Evolutionary conservation across 1,140 invertebrate genomes (phyloP).

Genomic region (Procambarus clarkii): DNA sequence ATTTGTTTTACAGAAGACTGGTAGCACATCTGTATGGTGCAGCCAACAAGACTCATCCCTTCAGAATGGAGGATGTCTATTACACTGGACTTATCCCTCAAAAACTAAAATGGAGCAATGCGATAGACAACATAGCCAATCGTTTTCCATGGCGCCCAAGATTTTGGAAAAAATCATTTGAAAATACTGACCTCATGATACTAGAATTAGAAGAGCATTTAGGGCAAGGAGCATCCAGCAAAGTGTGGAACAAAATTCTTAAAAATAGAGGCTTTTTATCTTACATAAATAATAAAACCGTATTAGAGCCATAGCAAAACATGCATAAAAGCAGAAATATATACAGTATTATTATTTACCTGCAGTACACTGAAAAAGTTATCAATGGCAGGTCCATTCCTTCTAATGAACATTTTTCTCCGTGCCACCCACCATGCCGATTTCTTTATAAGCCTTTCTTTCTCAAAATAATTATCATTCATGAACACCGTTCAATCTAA

Average conservation of each 20-base stretch:
- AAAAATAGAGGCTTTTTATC: neutral
- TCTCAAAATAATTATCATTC: no score
- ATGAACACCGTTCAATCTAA: no score
- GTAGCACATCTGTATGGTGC: constrained; percentile 16
- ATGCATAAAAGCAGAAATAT: no score
- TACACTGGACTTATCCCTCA: constrained; percentile 38
- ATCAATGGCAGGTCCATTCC: no score
- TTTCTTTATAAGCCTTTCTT: no score
- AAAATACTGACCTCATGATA: constrained; percentile 29
- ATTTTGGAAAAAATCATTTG: constrained; percentile 22
- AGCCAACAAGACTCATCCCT: constrained; percentile 54
- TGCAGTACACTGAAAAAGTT: no score
- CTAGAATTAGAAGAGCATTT: constrained; percentile 21
- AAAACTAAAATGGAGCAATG: neutral
- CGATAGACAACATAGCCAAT: neutral
- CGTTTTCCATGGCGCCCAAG: constrained; percentile 22
- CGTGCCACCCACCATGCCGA: no score
- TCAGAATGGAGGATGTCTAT: constrained; percentile 52
- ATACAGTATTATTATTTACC: no score
- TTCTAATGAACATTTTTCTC: no score
- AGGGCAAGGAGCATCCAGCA: neutral
- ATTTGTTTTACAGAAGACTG: constrained; percentile 19
- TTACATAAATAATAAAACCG: neutral
- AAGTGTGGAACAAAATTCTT: constrained; percentile 39
- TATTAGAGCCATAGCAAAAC: no score